These are phyloP conservation scores for Heterodera schachtii DNA, from an alignment of 1,140 invertebrate genomes.

Conservation along the genomic window DNA sequence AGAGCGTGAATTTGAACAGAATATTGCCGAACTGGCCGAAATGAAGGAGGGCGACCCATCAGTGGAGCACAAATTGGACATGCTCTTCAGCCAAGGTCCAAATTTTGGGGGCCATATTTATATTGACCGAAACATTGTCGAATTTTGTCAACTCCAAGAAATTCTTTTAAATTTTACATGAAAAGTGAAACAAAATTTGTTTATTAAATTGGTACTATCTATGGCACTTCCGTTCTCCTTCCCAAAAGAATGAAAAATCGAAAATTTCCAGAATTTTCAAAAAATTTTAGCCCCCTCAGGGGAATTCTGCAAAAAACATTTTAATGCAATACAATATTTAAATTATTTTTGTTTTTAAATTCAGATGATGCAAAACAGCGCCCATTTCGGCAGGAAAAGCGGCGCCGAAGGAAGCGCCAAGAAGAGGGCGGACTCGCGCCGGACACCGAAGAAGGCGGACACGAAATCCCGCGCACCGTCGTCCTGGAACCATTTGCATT, in stretches of 20 bases:
- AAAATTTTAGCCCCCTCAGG: too few relatives aligned
- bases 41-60: not conserved
- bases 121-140: too few relatives aligned
- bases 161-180: too few relatives aligned
- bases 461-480: slow-evolving; percentile 9
- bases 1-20: slow-evolving; percentile 2
- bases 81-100: not conserved
- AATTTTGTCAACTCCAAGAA: too few relatives aligned
- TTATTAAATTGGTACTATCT: too few relatives aligned
- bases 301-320: too few relatives aligned
- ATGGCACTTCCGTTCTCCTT: not conserved
- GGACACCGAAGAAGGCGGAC: slow-evolving; percentile 15
- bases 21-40: slow-evolving; percentile 6
- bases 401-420: slow-evolving; percentile 8
- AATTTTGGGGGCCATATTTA: too few relatives aligned
- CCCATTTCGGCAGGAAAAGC: not conserved
- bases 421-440: slow-evolving; percentile 10
- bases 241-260: too few relatives aligned
- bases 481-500: slow-evolving; percentile 27
- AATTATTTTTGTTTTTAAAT: not conserved
- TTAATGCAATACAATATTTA: too few relatives aligned
- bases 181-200: too few relatives aligned
- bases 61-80: not conserved
- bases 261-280: too few relatives aligned
- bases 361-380: not conserved